Conservation (phyloP, 2,113 vertebrate genomes). For the Nannobrachium achirus region DNA sequence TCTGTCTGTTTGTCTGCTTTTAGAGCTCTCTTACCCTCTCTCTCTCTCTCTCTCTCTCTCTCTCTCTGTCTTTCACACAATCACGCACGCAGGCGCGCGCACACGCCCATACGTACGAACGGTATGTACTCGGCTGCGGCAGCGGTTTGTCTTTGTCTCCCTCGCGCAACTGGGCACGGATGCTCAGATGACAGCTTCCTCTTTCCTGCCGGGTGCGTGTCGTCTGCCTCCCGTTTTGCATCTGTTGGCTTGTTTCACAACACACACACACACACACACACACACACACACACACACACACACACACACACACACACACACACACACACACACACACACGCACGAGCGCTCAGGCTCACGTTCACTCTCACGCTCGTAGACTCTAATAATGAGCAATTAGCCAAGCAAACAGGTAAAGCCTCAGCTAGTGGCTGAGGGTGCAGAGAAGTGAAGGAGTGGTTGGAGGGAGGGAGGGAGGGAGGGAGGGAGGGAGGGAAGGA, state of each 20-base stretch:
- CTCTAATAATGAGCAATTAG: conserved; percentile 70
- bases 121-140: conserved; percentile 26
- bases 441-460: conserved; percentile 14
- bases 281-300: conserved; percentile 18
- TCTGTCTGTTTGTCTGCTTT: conserved; percentile 1
- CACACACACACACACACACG: background rate
- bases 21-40: conserved; percentile 1
- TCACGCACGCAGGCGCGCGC: conserved; percentile 1
- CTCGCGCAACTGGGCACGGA: conserved; percentile 34
- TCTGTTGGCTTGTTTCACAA: conserved; percentile 36
- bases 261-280: background rate
- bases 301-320: conserved; percentile 22
- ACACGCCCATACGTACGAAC: background rate
- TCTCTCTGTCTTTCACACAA: conserved; percentile 14
- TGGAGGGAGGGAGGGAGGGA: background rate
- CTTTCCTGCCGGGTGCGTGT: conserved; percentile 34
- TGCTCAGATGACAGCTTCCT: conserved; percentile 54
- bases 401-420: conserved; percentile 47
- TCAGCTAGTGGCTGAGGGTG: conserved; percentile 31
- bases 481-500: conserved; percentile 4
- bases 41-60: conserved; percentile 1
- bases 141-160: conserved; percentile 64
- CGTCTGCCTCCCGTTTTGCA: conserved; percentile 53
- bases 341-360: conserved; percentile 6
- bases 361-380: conserved; percentile 2